Percentiles rank a stretch among this genome's conserved stretches.
phyloP scores from a whole-genome alignment of 92 coral and sea anemone species.

The Pocillopora grandis region DNA sequence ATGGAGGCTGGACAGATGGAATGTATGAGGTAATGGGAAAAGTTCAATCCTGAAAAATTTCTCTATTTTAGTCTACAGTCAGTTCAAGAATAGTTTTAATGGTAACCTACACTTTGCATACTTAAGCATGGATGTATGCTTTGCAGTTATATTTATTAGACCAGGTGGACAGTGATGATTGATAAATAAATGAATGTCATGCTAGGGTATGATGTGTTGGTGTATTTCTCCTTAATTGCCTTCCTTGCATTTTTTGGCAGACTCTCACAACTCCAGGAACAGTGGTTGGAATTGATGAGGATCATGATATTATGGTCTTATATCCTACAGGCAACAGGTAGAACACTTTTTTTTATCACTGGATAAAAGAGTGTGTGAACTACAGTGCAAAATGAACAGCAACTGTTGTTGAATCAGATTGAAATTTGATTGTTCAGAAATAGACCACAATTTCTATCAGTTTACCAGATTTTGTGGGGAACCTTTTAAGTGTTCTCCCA shows the following conservation, averaged over 20 bases:
- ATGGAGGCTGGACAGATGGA: slow-evolving; percentile 99
- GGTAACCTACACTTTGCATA: too few relatives aligned
- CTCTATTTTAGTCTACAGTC: too few relatives aligned
- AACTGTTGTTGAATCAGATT: not conserved
- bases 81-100: too few relatives aligned
- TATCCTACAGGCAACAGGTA: slow-evolving; percentile 97
- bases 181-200: too few relatives aligned
- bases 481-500: too few relatives aligned
- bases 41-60: not conserved
- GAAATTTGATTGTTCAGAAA: not conserved
- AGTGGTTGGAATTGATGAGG: slow-evolving; percentile 98
- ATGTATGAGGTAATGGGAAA: slow-evolving; percentile 84
- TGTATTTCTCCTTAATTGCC: not conserved
- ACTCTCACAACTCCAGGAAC: slow-evolving; percentile 95
- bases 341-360: not conserved
- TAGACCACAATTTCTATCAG: too few relatives aligned
- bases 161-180: too few relatives aligned
- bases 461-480: too few relatives aligned
- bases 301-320: slow-evolving; percentile 96
- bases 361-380: not conserved
- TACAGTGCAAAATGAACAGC: not conserved
- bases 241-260: slow-evolving; percentile 35
- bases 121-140: too few relatives aligned
- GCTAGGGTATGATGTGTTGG: not conserved
- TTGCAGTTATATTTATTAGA: too few relatives aligned